Evolutionary conservation across 2,113 vertebrate species (phyloP).

Genomic region (Podarcis muralis): DNA sequence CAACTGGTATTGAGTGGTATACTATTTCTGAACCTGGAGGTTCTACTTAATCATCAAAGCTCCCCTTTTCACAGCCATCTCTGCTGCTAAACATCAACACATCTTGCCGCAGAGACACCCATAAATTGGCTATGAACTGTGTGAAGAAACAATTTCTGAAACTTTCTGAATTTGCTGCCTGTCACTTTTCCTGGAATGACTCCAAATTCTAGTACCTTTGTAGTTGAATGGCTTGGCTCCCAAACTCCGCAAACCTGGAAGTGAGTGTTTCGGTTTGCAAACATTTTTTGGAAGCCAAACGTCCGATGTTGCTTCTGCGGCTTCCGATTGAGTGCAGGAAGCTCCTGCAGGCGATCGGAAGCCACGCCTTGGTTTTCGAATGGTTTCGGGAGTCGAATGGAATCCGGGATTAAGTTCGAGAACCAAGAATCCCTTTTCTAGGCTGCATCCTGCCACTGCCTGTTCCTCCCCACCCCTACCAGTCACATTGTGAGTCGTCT

Average conservation of each 20-base stretch:
- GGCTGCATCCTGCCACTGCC: not conserved
- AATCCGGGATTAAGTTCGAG: no score
- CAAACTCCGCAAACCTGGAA: no score
- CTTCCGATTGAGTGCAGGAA: no score
- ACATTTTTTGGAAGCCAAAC: no score
- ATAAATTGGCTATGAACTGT: not conserved
- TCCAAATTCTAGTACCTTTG: no score
- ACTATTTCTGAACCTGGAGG: not conserved
- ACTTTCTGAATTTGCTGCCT: not conserved
- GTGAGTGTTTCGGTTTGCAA: no score
- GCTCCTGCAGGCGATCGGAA: no score
- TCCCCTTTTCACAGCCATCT: not conserved
- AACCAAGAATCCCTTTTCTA: not conserved
- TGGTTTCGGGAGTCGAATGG: no score
- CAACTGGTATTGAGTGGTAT: not conserved
- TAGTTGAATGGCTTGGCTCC: no score
- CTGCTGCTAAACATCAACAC: not conserved
- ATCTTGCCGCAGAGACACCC: not conserved
- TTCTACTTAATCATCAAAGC: not conserved
- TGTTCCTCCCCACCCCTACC: not conserved
- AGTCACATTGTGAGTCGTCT: no score
- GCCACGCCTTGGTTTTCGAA: no score
- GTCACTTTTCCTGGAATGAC: not conserved
- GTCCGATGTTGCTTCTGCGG: no score
- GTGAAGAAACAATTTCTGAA: not conserved